A percentile compares a stretch with the other conserved stretches of the same genome.
Evolutionary conservation across 2,797 vertebrate genomes (phyloP).

Genomic region (Halcyon smyrnensis): DNA sequence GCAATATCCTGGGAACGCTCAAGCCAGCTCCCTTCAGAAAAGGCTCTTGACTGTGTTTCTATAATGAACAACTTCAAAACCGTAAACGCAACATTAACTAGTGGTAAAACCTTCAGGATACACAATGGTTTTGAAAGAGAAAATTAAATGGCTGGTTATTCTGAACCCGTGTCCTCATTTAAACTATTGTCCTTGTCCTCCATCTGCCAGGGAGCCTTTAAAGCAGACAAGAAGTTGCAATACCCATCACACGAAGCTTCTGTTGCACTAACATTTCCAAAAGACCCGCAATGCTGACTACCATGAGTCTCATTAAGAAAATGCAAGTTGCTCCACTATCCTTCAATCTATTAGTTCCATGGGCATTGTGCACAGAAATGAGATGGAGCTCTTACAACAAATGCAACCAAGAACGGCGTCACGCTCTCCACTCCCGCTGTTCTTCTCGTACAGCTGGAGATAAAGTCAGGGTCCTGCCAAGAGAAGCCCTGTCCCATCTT

Average conservation of each 20-base stretch:
- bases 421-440: neutral
- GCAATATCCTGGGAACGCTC: neutral
- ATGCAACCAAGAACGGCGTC: neutral
- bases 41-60: constrained; percentile 25
- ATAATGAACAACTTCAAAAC: constrained; percentile 47
- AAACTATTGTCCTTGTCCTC: neutral
- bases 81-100: constrained; percentile 40
- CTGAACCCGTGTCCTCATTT: constrained; percentile 23
- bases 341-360: neutral
- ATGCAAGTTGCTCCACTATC: neutral
- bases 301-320: constrained; percentile 14
- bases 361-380: neutral
- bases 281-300: neutral
- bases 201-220: constrained; percentile 57
- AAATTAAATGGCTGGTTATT: constrained; percentile 38
- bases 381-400: neutral
- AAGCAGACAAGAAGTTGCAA: constrained; percentile 11
- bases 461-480: neutral
- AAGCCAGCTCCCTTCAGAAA: constrained; percentile 30
- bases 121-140: constrained; percentile 22
- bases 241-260: neutral
- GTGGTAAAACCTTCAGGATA: constrained; percentile 41
- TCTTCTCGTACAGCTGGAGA: neutral
- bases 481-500: neutral
- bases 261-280: constrained; percentile 7